Base-by-base conservation (phyloP, 92 coral and sea anemone genomes). In the Scolanthus callimorphus region DNA sequence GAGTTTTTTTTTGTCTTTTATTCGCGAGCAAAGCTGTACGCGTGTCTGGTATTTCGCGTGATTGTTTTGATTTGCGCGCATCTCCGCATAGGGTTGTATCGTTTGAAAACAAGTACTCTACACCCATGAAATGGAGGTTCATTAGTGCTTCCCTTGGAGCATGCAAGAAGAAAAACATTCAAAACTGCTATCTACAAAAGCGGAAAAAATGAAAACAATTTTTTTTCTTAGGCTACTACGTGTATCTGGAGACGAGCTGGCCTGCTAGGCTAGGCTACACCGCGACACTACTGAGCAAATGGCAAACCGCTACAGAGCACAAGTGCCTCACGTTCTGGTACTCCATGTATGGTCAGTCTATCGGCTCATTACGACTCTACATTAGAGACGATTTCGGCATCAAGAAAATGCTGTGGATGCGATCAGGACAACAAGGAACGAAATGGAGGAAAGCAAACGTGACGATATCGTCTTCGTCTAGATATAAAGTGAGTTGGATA, bases 271-370 rank as follows among this genome's bases (percentile, higher is more conserved):
- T 49, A 58, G 96, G 83, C 3, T 88, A 73, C 80, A 80, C 83
- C 26, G 83, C 96, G 11, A 89, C 83, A 29, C 65, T 82, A 34
- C 39, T 80, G 50, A 88, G 96, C 57, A 60, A 69, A 27, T 60
- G 70, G 37, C 59, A 62, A 2, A 54, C 78, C 0, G 34, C 83
- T 15, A 62, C 83, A 29, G 81, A 85, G 29, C 59, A 48, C 15
- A 76, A 81, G 41, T 88, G 96, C 44, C 56, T 88, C 9, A 67
- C 67, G 24, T 88, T 80, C 91, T 88, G 96, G 90, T 88, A 82
- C 65, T 77, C 30, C 55, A 88, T 88, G 96, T 49, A 88, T 23
- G 96, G 96, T 17, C 63, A 55, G 46, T 83, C 96, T 11, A 81
- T 83, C 17, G 96, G 96, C 13, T 68, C 81, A 20, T 55, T 88